Evolutionary conservation across 2,888 invertebrate species (phyloP), one percentile per base, ranked within the genome.

Genomic region (Athalia cordata): DNA sequence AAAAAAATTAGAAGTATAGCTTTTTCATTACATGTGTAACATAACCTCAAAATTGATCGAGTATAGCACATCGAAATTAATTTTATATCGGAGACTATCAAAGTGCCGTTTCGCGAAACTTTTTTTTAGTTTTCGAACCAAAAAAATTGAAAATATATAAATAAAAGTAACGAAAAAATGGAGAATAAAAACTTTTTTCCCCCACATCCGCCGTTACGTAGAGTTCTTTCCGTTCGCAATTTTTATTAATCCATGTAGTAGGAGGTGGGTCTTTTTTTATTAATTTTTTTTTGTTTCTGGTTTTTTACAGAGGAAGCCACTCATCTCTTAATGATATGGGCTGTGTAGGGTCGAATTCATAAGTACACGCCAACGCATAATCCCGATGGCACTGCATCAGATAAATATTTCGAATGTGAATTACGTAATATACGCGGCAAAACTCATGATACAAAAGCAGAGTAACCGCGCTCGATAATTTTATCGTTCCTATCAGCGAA

Each of bases 371-470:
- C 8, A 45, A 72, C 45, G 13, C 3, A 52, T n/a, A 7, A 29
- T 29, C 68, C 47, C 47, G 70, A 57, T 59, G 45, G 45, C 59
- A 47, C 45, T 43, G 57, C 13, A 72, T 72, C 70, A 13, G 68
- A 29, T 29, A 29, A 29, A 29, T 29, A 29, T 29, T 29, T 52
- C 29, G 13, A 72, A 59, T 45, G 57, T 59, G 70, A 52, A 72
- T 72, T 59, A 72, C 29, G 29, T 47, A 45, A 72, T 45, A 11
- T 11, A 45, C 7, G 47, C 45, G 9, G 52, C 57, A 47, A 57
- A 47, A 52, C 52, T 59, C 59, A 8, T 9, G 57, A 47, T 45
- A 72, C 0, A 13, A 59, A n/a, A 6, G 3, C 72, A 45, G 59
- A 59, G 45, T 47, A 47, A 47, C 29, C 29, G 29, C 29, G 45